Conservation (phyloP, 2,113 vertebrate genomes). For the Pteruthius melanotis region DNA sequence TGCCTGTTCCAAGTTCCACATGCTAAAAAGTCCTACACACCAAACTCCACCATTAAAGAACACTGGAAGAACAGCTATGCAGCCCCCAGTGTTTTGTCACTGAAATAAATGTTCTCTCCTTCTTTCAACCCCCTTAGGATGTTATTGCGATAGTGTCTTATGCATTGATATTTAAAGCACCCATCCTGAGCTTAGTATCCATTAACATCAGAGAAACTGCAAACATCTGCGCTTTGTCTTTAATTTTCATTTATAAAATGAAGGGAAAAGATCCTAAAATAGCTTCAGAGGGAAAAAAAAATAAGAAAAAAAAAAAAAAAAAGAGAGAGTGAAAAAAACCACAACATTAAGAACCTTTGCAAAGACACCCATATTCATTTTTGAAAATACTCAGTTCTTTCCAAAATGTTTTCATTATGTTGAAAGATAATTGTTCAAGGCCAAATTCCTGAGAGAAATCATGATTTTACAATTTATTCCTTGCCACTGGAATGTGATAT, state of each 20-base stretch:
- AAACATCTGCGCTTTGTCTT: neutral
- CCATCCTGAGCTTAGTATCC: neutral
- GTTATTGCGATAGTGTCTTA: neutral
- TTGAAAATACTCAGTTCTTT: neutral
- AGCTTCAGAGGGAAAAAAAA: neutral
- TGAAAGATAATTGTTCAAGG: neutral
- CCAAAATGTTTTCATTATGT: neutral
- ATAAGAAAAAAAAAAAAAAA: rapidly evolving
- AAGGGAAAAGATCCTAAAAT: neutral
- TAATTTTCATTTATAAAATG: neutral
- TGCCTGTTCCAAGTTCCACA: neutral
- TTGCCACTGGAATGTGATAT: neutral
- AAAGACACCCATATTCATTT: neutral
- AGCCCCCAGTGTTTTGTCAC: neutral
- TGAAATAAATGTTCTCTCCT: neutral
- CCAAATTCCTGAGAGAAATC: neutral
- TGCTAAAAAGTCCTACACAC: neutral
- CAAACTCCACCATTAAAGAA: neutral
- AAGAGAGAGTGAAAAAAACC: rapidly evolving
- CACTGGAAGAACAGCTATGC: neutral
- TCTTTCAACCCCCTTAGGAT: neutral
- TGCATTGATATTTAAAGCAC: neutral
- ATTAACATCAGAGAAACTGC: neutral
- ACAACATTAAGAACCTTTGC: neutral
- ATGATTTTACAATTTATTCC: neutral